Percentiles rank a stretch among this genome's conserved stretches.
Conservation (phyloP, 2,113 vertebrate genomes). For the Pseudopodoces humilis region DNA sequence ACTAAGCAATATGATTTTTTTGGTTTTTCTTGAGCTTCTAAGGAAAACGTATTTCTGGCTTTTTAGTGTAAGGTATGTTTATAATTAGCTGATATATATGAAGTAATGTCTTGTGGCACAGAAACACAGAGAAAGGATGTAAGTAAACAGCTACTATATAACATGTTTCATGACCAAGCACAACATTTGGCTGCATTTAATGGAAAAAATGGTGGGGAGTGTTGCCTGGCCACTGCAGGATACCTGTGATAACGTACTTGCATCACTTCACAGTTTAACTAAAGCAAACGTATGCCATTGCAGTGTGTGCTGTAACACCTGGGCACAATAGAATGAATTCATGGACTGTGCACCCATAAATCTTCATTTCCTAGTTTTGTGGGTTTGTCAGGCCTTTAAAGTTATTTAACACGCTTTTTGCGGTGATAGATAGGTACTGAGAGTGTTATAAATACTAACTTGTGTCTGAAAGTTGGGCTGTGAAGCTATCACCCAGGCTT, state of each 20-base stretch:
- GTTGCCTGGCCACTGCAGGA: neutral
- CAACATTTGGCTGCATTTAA: neutral
- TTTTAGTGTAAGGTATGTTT: neutral
- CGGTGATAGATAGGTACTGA: conserved; percentile 43
- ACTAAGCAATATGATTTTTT: neutral
- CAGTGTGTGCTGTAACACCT: neutral
- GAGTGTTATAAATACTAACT: conserved; percentile 64
- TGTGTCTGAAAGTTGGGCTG: conserved; percentile 68
- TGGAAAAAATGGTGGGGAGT: neutral
- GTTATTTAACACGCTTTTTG: conserved; percentile 65
- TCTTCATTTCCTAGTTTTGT: conserved; percentile 50
- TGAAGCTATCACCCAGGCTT: conserved; percentile 67
- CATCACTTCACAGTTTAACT: conserved; percentile 23
- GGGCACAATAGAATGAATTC: conserved; percentile 18
- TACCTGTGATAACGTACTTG: neutral
- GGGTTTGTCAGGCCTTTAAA: conserved; percentile 48
- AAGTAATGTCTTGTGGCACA: neutral
- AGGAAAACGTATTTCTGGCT: neutral
- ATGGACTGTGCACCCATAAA: conserved; percentile 20
- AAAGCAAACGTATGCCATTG: neutral
- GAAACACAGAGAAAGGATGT: neutral
- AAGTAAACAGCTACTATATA: neutral
- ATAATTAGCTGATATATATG: neutral
- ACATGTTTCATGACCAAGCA: neutral
- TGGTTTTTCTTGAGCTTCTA: neutral